phyloP scores from a whole-genome alignment of 1,140 invertebrate species.

The Dreissena polymorpha region DNA sequence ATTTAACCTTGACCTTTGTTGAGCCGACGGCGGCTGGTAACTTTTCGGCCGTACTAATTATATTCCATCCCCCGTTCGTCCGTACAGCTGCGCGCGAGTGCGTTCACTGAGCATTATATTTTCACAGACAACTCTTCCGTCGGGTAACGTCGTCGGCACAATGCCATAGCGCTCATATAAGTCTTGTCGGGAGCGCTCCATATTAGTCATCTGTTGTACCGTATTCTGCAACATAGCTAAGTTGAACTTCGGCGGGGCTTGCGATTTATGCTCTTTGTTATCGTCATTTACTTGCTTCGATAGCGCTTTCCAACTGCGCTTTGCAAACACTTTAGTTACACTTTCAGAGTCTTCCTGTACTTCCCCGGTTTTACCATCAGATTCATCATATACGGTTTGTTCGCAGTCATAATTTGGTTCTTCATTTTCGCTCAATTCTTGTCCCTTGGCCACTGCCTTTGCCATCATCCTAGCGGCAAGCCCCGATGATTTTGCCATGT shows the following conservation, averaged over 20 bases:
- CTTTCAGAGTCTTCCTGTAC: constrained; percentile 8
- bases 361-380: background rate
- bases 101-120: constrained; percentile 68
- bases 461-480: constrained; percentile 50
- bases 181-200: constrained; percentile 59
- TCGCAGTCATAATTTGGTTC: background rate
- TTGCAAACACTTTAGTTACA: constrained; percentile 54
- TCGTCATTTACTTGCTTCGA: constrained; percentile 59
- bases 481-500: constrained; percentile 46
- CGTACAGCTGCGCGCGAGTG: constrained; percentile 46
- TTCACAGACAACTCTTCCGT: constrained; percentile 59
- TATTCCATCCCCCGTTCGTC: constrained; percentile 21
- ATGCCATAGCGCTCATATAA: constrained; percentile 69
- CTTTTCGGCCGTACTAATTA: constrained; percentile 22
- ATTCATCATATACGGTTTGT: background rate
- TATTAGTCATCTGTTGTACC: constrained; percentile 53
- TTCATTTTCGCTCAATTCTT: constrained; percentile 25
- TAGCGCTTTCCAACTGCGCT: constrained; percentile 61
- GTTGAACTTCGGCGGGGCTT: constrained; percentile 47
- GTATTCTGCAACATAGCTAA: constrained; percentile 63
- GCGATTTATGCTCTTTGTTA: constrained; percentile 48
- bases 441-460: constrained; percentile 9
- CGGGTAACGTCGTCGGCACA: no score
- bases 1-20: constrained; percentile 6
- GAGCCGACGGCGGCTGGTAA: constrained; percentile 32